Evolutionary conservation across 1,140 invertebrate genomes (phyloP), one percentile per base, ranked within the genome.

Genomic region (Xylocopa sonorina): DNA sequence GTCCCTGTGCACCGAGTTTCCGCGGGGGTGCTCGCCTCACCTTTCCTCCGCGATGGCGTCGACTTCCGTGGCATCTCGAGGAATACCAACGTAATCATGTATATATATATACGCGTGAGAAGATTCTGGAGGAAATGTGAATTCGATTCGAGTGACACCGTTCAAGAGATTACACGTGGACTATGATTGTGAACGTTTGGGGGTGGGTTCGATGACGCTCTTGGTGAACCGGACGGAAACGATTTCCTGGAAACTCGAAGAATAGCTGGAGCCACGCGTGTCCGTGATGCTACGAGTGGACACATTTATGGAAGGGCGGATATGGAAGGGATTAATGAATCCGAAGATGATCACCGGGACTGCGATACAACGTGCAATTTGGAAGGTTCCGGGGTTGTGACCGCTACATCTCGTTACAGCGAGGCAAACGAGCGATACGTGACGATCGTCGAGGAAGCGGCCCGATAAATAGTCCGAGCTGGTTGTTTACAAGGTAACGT

Each of bases 341-440:
- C 0, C 3, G 55, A 71, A n/a, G 50, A 80, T 71, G 53, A 84
- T 83, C 82, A 76, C 38, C 50, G 5, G 50, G 43, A 29, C 46
- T 21, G 12, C 53, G 7, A 71, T 58, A 48, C 46, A 71, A 43
- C 51, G 29, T 68, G 67, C 69, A 80, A 82, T 83, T 72, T 64
- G 21, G 41, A 72, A 34, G 69, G 16, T 57, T 69, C 18, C 53
- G 50, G 68, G n/a, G 57, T 51, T 55, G 78, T 63, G 75, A 86
- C 72, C 62, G 27, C 58, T 58, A 71, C 53, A 62, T 74, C 81
- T 83, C 55, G 73, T 83, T 78, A 74, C 48, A 55, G 48, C 50
- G 68, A 53, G 50, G 60, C 46, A 85, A 79, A 87, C 82, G 57
- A 43, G 58, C 58, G 55, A 87, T 82, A 87, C 48, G 78, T 80